Base-by-base conservation (phyloP, 2,888 invertebrate species). In the Actias luna region DNA sequence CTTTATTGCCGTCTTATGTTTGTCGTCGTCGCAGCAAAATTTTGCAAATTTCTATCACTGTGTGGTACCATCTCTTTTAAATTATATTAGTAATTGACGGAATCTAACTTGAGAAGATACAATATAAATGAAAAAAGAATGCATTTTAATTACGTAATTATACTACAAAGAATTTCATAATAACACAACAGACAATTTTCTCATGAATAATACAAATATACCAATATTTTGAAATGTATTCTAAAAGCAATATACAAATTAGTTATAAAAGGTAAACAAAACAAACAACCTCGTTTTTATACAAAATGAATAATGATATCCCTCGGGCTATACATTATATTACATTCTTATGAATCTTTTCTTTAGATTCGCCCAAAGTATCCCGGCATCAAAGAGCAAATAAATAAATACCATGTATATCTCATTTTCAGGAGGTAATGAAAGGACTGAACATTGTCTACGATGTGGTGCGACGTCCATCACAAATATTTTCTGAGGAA, bases 381-480 rank as follows among this genome's bases (percentile, higher is more conserved):
- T 66, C 65, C 65, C 66, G 58, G 63, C 63, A 69, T 74, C 68
- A 77, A 75, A 74, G 65, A 50, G 22, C 33, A 33, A 8, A 33
- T 63, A n/a, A 58, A 35, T 58, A 59, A 60, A 64, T 67, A 63
- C 64, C 33, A 42, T 59, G 1, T 50, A 22, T 50, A 50, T 50
- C 12, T 50, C 22, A 50, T 50, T 50, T 91, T 7, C 89, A 96
- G 95, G 97, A 97, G 82, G 95, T 97, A 60, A 96, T 97, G 94
- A 96, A 96, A 79, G 97, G 97, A 0, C 94, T 97, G 25, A 96
- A 97, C 77, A 93, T 96, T 61, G 95, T 97, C 69, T 97, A 96
- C 87, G 96, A 97, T 72, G 94, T 96, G 27, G 97, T 96, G 64
- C 93, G 96, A 18, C 93, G 96, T 36, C 96, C 96, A 0, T 96